Percentiles rank a stretch among this genome's conserved stretches.
These are phyloP conservation scores for Andrena bicolor DNA, from an alignment of 2,888 invertebrate species.

Conservation along the genomic window DNA sequence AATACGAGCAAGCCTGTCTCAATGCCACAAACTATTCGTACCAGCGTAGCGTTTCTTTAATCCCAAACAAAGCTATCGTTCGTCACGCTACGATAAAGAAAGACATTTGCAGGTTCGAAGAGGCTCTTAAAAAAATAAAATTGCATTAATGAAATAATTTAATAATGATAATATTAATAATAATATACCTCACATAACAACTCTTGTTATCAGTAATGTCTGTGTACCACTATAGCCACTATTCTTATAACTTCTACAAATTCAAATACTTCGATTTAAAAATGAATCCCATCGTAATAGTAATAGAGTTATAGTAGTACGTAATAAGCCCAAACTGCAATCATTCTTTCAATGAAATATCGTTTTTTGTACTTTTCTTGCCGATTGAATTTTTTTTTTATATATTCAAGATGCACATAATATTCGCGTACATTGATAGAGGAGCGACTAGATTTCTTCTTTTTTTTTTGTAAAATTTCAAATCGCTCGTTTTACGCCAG, in stretches of 20 bases:
- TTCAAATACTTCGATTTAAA: conserved; percentile 46
- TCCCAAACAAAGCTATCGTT: conserved; percentile 34
- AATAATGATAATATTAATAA: conserved; percentile 71
- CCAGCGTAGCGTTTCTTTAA: conserved; percentile 43
- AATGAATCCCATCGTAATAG: conserved; percentile 51
- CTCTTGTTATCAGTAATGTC: conserved; percentile 48
- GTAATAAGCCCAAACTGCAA: conserved; percentile 54
- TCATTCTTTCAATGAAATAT: conserved; percentile 45
- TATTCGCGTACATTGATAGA: conserved; percentile 13
- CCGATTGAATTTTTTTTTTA: conserved; percentile 49
- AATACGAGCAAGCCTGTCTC: conserved; percentile 10
- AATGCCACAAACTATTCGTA: conserved; percentile 32
- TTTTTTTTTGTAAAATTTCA: conserved; percentile 13
- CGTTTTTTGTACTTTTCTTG: conserved; percentile 68
- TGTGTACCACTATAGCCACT: conserved; percentile 48
- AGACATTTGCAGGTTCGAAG: conserved; percentile 61
- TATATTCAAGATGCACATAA: conserved; percentile 33
- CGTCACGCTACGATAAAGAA: conserved; percentile 53
- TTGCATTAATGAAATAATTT: conserved; percentile 75
- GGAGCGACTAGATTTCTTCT: conserved; percentile 11
- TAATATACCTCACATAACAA: conserved; percentile 57
- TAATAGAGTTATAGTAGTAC: conserved; percentile 41
- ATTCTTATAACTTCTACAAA: conserved; percentile 54
- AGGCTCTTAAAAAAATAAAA: conserved; percentile 77
- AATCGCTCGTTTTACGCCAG: conserved; percentile 14